Conservation (phyloP, 2,888 invertebrate species). For the Coecobrya sp. region DNA sequence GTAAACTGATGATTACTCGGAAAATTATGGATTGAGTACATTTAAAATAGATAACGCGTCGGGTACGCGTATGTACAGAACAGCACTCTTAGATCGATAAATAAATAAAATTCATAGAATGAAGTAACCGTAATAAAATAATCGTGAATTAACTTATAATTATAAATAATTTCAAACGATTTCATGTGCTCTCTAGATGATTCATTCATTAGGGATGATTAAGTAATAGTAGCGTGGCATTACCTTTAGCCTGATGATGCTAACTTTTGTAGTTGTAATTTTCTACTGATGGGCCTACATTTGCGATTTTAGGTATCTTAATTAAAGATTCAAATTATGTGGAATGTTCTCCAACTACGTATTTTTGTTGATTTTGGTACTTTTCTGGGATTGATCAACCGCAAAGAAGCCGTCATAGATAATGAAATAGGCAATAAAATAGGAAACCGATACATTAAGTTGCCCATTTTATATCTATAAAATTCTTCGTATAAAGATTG, state of each 20-base stretch:
- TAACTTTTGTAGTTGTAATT: background rate
- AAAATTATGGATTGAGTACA: no score
- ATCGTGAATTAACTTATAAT: background rate
- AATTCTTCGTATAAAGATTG: no score
- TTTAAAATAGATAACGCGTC: no score
- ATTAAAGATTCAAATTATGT: no score
- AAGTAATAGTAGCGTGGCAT: background rate
- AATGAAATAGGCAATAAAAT: background rate
- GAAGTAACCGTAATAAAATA: no score
- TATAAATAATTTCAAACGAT: background rate
- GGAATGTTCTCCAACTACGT: no score
- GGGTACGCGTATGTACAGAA: no score
- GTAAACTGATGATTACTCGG: no score
- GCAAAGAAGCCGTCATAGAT: background rate
- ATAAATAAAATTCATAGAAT: no score
- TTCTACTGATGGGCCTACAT: background rate
- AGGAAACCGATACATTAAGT: background rate
- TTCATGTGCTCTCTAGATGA: background rate
- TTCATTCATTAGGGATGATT: background rate
- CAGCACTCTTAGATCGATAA: no score
- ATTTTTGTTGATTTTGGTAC: background rate
- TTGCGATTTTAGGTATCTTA: no score
- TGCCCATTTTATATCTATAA: no score
- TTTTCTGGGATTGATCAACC: conserved; percentile 5
- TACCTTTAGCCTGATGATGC: background rate